Conservation (phyloP, 2,113 vertebrate genomes). For the Microtus montanus region DNA sequence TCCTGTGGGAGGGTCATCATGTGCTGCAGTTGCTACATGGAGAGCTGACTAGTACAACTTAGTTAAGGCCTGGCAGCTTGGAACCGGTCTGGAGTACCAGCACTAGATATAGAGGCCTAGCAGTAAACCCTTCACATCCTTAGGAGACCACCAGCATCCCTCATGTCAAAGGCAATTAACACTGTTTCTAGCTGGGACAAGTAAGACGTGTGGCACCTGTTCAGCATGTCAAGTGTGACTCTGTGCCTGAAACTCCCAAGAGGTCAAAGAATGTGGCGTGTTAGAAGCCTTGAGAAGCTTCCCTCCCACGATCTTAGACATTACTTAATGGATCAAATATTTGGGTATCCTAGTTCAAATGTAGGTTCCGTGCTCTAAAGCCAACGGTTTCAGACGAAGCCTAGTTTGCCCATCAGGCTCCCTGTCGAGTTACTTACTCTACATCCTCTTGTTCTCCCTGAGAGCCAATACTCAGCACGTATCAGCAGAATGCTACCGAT, state of each 20-base stretch:
- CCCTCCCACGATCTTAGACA: background rate
- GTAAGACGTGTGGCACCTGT: background rate
- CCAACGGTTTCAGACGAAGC: background rate
- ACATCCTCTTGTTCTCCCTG: background rate
- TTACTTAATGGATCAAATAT: background rate
- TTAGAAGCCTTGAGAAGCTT: background rate
- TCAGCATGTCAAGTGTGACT: background rate
- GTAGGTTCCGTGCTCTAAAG: background rate
- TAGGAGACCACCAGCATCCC: background rate
- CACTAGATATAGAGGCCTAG: too few relatives aligned
- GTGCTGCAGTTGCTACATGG: background rate
- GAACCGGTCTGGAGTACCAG: background rate
- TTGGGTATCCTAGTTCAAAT: background rate
- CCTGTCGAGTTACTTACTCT: background rate
- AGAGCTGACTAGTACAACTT: background rate
- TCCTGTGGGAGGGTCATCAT: background rate
- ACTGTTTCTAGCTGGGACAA: background rate
- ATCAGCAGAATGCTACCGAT: background rate
- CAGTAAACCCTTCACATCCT: background rate
- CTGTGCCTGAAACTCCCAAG: background rate
- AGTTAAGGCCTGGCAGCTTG: background rate
- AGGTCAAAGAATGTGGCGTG: background rate
- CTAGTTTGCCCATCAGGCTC: background rate
- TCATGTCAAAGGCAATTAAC: background rate
- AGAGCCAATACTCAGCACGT: background rate